Conservation (phyloP, 2,888 invertebrate genomes). For the Drosophila incognita region DNA sequence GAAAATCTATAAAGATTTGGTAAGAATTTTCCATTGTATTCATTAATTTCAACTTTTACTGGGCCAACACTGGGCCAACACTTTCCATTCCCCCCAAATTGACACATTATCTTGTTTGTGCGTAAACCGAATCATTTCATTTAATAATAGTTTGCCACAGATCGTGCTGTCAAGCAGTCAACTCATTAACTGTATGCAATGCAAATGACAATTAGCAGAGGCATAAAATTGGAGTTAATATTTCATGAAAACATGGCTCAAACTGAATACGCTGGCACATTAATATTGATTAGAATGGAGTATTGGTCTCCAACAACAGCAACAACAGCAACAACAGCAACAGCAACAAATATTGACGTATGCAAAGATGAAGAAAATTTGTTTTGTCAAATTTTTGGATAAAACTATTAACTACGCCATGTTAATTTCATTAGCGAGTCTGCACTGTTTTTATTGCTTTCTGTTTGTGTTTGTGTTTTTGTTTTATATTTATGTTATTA, state of each 20-base stretch:
- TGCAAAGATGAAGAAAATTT: constrained; percentile 58
- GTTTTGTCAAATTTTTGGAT: constrained; percentile 69
- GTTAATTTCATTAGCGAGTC: constrained; percentile 75
- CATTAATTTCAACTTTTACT: no score
- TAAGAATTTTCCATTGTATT: neutral
- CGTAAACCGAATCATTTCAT: neutral
- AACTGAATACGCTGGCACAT: constrained; percentile 8
- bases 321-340: constrained; percentile 1
- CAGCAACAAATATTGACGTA: constrained; percentile 28
- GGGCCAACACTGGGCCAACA: neutral
- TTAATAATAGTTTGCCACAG: constrained; percentile 5
- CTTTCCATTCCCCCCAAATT: constrained; percentile 7
- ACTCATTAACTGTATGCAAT: constrained; percentile 44
- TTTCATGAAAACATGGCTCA: constrained; percentile 5
- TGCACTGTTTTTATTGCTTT: constrained; percentile 39
- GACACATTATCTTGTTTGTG: constrained; percentile 10
- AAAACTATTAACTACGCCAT: constrained; percentile 78
- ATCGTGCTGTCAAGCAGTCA: constrained; percentile 53
- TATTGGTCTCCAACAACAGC: neutral
- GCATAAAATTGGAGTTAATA: constrained; percentile 41
- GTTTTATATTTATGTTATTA: constrained; percentile 60
- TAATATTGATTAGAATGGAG: neutral
- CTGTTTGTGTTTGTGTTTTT: constrained; percentile 43
- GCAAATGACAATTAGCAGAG: constrained; percentile 59
- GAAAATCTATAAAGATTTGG: accelerated